Conservation (phyloP, 1,140 invertebrate genomes). For the Diuraphis noxia region DNA sequence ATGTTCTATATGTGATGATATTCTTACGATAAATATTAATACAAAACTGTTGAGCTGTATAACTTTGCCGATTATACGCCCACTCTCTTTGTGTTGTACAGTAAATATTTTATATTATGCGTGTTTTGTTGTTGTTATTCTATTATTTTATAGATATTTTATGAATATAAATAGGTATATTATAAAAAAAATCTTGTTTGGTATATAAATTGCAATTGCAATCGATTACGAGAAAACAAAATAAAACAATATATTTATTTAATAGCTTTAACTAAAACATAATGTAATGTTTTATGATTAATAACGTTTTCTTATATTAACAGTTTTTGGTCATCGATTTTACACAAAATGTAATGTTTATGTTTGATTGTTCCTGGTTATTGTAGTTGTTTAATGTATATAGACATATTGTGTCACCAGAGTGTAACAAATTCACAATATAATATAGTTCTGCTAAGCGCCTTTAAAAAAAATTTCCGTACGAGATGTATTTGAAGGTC, state of each 20-base stretch:
- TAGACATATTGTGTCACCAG: neutral
- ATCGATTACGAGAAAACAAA: neutral
- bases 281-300: neutral
- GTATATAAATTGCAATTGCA: neutral
- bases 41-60: conserved; percentile 11
- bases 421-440: neutral
- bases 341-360: neutral
- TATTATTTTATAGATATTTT: neutral
- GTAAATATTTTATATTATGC: neutral
- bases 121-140: neutral
- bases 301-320: no score
- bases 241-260: neutral
- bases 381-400: no score
- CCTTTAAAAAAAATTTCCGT: neutral
- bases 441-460: neutral
- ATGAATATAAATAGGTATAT: neutral
- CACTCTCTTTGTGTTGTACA: neutral
- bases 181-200: neutral
- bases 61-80: neutral
- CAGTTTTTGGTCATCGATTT: neutral
- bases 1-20: neutral
- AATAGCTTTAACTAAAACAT: neutral
- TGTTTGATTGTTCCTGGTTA: neutral
- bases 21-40: conserved; percentile 13
- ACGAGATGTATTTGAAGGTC: conserved; percentile 21